Base-by-base conservation (phyloP, 2,113 vertebrate species). In the Cyprinus carpio region DNA sequence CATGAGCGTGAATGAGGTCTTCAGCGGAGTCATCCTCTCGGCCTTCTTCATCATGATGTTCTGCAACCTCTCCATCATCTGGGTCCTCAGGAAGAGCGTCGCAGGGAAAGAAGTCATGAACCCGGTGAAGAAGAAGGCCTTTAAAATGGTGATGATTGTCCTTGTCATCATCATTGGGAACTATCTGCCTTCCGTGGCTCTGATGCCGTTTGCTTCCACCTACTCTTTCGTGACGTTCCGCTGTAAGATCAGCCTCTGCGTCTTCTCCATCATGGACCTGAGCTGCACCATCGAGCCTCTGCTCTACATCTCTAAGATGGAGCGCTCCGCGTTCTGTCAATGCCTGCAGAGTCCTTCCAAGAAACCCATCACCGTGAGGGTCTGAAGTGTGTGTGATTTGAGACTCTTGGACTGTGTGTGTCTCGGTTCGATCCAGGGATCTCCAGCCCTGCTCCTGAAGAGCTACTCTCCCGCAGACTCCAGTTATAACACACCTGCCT, bases 231-330 rank as follows among this genome's bases (percentile, higher is more conserved):
- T 91, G 13, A 80, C 27, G 15, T 91, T 92, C 40, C 80, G 23
- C 9, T 95, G 93, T 88, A 89, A 92, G 90, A 91, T 95, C 85
- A 87, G 87, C 40, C 15, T 91, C 69, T 88, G 81, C 6, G 92
- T 93, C 43, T 94, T 90, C 78, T 83, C 92, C 82, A 89, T 95
- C 89, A 95, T 95, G 93, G 93, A 95, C 46, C 87, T 94, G 90
- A 95, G 95, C 92, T 90, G 92, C 90, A 94, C 92, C 89, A 84
- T 95, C 0, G 93, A 95, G 88, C 93, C 94, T 2, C 89, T 95
- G 13, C 90, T 95, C 69, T 93, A 94, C 92, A 83, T 95, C 85
- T 91, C 87, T 6, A 95, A 94, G 91, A 92, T 91, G 90, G 92
- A 93, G 15, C 83, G 25, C 18, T 56, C 51, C 1, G 27, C 60